Conservation (phyloP, 2,113 vertebrate species). For the Oceanites oceanicus region DNA sequence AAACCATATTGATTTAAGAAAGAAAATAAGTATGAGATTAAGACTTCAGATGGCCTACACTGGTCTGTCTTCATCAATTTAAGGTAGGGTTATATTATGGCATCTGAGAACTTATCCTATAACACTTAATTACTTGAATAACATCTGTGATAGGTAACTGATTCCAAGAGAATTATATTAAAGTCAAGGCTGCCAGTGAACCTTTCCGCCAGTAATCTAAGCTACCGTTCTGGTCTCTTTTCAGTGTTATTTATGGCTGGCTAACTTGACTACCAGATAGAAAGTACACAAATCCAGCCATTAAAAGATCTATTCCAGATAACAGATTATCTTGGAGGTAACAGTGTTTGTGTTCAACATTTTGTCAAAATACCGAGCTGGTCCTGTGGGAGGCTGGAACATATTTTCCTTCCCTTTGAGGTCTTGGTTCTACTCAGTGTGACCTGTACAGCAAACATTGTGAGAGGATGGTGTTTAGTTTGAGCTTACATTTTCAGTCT, state of each 20-base stretch:
- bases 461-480: neutral
- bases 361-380: slow-evolving; percentile 39
- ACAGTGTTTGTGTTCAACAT: slow-evolving; percentile 18
- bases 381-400: slow-evolving; percentile 1
- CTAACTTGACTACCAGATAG: slow-evolving; percentile 4
- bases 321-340: slow-evolving; percentile 29
- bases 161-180: neutral
- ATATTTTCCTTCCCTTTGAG: slow-evolving; percentile 34
- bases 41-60: neutral
- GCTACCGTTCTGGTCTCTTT: slow-evolving; percentile 24
- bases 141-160: neutral
- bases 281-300: slow-evolving; percentile 19
- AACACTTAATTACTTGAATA: neutral
- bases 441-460: neutral
- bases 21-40: neutral
- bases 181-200: slow-evolving; percentile 2
- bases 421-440: neutral
- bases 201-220: slow-evolving; percentile 6
- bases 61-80: neutral
- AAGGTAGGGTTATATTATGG: neutral
- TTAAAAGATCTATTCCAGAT: slow-evolving; percentile 49
- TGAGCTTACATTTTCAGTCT: slow-evolving; percentile 12
- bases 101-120: neutral
- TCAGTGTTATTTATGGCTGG: slow-evolving; percentile 46
- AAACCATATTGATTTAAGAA: neutral